Evolutionary conservation across 2,113 vertebrate genomes (phyloP), one percentile per base, ranked within the genome.

Genomic region (Notiomystis cincta): DNA sequence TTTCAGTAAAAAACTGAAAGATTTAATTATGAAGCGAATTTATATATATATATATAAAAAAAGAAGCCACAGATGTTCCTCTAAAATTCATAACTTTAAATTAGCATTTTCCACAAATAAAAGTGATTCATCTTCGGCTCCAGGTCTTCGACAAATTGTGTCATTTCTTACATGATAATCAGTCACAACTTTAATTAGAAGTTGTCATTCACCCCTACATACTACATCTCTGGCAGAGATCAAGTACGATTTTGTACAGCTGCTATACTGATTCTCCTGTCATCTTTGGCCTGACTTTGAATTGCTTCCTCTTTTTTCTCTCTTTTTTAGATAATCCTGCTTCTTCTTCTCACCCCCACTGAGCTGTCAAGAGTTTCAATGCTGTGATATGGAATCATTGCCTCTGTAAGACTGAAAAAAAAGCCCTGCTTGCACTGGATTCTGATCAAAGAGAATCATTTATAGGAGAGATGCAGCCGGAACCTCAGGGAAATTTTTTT

Each of bases 361-460:
- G 97, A 97, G 97, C 97, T 98, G 97, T 98, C 96, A 97, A 95
- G 95, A 96, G 91, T 97, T 69, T 73, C 97, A 97, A 1, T 80
- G 79, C 96, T 96, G 82, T 97, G 96, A 97, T 97, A 92, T 85
- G 87, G 97, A 97, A 97, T 96, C 95, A 93, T 90, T 97, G 97
- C 96, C 92, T 98, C 95, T 89, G 85, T 97, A 94, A 97, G 72
- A 94, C 69, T 54, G 38, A 40, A 79, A 96, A 96, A 79, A 82
- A 35, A 37, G 18, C 79, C 33, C 33, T 75, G 82, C 91, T 97
- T 96, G 87, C 83, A 84, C 92, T 96, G 90, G 96, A 94, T 97
- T 95, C 91, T 97, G 96, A 98, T 98, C 97, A 98, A 98, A 98
- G 95, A 80, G 97, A 98, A 98, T 98, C 95, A 97, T 98, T 98